Percentiles rank a stretch among this genome's conserved stretches.
These are phyloP conservation scores for Tenebrosternarchus preto DNA, from an alignment of 2,113 vertebrate species.

Conservation along the genomic window DNA sequence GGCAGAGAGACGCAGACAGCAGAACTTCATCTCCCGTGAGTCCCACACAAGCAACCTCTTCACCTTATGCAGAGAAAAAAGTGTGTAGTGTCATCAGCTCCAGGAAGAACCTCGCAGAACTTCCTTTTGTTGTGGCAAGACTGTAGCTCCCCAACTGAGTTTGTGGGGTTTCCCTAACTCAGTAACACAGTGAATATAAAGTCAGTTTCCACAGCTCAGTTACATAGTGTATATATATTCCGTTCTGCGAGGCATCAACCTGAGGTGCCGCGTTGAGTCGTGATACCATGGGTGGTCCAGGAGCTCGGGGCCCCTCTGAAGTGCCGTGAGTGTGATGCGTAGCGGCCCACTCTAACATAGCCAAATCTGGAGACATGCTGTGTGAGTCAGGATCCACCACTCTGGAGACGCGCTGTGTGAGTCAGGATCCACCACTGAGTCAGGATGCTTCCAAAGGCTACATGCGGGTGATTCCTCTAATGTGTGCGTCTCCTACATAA, in stretches of 20 bases:
- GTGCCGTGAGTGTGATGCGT: background rate
- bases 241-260: background rate
- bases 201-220: too few species aligned
- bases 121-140: too few species aligned
- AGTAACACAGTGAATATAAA: too few species aligned
- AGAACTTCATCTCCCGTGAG: conserved; percentile 81
- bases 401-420: too few species aligned
- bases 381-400: conserved; percentile 10
- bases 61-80: too few species aligned
- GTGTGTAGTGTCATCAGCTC: too few species aligned
- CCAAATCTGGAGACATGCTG: background rate
- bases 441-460: conserved; percentile 2
- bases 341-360: background rate
- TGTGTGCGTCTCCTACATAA: conserved; percentile 23
- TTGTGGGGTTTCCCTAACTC: too few species aligned
- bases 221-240: too few species aligned
- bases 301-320: background rate
- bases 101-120: too few species aligned
- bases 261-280: background rate
- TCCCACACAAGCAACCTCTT: background rate
- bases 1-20: conserved; percentile 76
- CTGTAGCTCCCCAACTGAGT: too few species aligned
- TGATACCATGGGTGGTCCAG: background rate
- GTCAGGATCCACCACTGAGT: too few species aligned
- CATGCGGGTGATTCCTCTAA: conserved; percentile 30